phyloP scores from a whole-genome alignment of 2,797 vertebrate genomes.

The Eptatretus atami region DNA sequence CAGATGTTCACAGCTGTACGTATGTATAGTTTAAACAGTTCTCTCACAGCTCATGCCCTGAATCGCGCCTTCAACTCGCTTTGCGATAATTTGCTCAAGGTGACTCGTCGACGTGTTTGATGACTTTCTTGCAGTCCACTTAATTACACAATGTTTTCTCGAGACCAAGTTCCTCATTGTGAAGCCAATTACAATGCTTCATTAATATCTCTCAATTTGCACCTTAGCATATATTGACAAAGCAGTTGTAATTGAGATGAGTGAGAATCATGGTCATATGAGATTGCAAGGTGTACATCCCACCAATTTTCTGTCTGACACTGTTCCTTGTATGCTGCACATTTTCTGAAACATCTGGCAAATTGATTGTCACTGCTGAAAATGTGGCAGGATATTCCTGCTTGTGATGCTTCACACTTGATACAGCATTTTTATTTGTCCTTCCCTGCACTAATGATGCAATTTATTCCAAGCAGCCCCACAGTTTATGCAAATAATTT shows the following conservation, averaged over 20 bases:
- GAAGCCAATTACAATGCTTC: background rate
- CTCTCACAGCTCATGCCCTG: constrained; percentile 61
- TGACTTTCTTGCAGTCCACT: no score
- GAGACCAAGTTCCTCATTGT: constrained; percentile 6
- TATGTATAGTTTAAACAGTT: constrained; percentile 48
- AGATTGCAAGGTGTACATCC: background rate
- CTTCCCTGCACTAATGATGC: background rate
- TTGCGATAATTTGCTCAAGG: constrained; percentile 90
- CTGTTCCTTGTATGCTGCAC: constrained; percentile 3
- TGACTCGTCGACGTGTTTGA: constrained; percentile 13
- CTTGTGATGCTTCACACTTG: background rate
- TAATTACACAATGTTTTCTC: constrained; percentile 9
- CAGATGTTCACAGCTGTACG: constrained; percentile 96
- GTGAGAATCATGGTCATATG: no score
- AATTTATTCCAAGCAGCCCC: background rate
- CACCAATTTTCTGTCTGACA: background rate
- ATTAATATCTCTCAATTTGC: background rate
- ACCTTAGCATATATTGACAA: background rate
- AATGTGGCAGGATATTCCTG: background rate
- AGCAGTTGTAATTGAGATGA: background rate
- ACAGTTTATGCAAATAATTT: no score
- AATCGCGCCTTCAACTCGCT: constrained; percentile 91
- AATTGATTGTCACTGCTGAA: background rate
- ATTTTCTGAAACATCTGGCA: background rate
- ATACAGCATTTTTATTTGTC: background rate